A percentile compares a stretch with the other conserved stretches of the same genome.
Conservation (phyloP, 2,888 invertebrate species). For the Chrysodeixis includens region DNA sequence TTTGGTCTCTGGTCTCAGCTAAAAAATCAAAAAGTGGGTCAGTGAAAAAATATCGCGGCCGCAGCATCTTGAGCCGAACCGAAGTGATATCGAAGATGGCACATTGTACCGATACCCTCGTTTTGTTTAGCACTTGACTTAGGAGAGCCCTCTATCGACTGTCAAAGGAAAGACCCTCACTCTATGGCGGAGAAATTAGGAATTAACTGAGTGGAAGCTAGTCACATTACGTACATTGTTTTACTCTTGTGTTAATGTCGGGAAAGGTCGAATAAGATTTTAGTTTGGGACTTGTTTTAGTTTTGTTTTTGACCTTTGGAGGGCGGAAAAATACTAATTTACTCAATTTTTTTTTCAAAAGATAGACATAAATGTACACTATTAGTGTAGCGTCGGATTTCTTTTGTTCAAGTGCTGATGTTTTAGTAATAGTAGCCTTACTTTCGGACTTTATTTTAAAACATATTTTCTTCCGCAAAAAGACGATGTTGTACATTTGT, state of each 20-base stretch:
- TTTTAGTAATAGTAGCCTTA: no score
- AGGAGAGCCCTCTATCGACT: constrained; percentile 60
- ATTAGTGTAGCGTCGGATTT: no score
- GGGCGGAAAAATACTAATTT: no score
- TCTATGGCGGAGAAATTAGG: constrained; percentile 52
- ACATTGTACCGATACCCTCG: constrained; percentile 67
- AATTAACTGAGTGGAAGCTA: constrained; percentile 45
- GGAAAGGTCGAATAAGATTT: neutral
- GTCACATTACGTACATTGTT: constrained; percentile 27
- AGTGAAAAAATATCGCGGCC: constrained; percentile 74
- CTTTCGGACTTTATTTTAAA: no score
- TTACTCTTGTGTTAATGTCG: neutral
- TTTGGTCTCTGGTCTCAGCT: constrained; percentile 37
- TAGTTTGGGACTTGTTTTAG: no score
- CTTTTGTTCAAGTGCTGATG: no score
- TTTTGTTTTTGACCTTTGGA: no score
- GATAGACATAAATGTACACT: no score
- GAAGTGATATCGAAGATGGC: constrained; percentile 62
- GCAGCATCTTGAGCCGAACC: constrained; percentile 70
- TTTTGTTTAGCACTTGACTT: constrained; percentile 79
- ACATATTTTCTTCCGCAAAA: no score
- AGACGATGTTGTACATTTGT: neutral
- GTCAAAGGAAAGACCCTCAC: constrained; percentile 68
- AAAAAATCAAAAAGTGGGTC: constrained; percentile 70
- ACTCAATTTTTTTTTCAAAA: no score